Conservation (phyloP, 2,113 vertebrate species). For the Camelus bactrianus region DNA sequence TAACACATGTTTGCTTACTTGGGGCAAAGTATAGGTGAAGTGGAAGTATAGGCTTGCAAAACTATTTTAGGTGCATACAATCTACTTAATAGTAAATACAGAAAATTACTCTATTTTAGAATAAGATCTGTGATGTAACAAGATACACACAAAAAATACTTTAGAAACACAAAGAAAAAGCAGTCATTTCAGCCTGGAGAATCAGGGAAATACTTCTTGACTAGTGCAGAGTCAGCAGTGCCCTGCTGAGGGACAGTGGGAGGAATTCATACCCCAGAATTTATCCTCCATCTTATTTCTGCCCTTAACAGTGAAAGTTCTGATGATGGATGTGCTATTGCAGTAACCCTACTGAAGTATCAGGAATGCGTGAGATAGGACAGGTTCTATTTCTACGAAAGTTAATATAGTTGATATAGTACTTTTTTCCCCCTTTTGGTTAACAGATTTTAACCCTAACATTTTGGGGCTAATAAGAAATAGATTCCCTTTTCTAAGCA, state of each 20-base stretch:
- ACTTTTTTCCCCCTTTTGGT: slow-evolving; percentile 7
- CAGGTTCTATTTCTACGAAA: neutral
- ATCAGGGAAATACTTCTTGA: neutral
- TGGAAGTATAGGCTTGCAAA: slow-evolving; percentile 36
- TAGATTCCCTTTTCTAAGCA: slow-evolving; percentile 33
- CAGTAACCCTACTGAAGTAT: neutral
- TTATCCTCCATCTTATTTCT: neutral
- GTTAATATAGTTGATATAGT: neutral
- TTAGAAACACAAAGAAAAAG: neutral
- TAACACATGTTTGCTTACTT: slow-evolving; percentile 23
- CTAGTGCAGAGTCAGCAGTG: neutral
- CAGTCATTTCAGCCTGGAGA: neutral
- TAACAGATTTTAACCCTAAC: slow-evolving; percentile 6
- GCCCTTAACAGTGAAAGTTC: neutral
- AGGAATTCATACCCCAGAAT: neutral
- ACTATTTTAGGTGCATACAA: neutral
- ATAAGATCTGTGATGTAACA: neutral
- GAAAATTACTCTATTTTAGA: slow-evolving; percentile 4
- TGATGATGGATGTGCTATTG: neutral
- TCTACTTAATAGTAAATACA: slow-evolving; percentile 2
- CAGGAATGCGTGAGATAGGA: neutral
- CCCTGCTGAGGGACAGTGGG: neutral
- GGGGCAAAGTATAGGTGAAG: neutral
- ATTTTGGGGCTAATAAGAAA: slow-evolving; percentile 25
- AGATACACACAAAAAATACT: neutral